Conservation (phyloP, 2,797 vertebrate genomes). For the Coregonus sp. region DNA sequence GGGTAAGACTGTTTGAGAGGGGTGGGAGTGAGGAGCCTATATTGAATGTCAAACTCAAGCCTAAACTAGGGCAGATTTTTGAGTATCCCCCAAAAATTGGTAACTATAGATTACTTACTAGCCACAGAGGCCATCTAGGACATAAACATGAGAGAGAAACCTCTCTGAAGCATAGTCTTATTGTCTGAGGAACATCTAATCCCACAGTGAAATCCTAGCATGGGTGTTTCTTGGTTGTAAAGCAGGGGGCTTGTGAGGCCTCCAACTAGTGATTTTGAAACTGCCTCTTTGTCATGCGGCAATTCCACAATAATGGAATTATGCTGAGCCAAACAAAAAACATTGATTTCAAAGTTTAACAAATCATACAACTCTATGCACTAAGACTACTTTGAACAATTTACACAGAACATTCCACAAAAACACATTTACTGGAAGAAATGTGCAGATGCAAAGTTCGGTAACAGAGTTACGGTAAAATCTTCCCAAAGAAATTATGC, state of each 20-base stretch:
- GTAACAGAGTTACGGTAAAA: no score
- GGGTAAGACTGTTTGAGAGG: background rate
- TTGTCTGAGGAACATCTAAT: constrained; percentile 3
- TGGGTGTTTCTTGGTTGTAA: constrained; percentile 4
- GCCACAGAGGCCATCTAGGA: no score
- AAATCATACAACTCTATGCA: no score
- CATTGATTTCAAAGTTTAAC: background rate
- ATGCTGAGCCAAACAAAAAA: background rate
- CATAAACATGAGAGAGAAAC: constrained; percentile 12
- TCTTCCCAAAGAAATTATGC: no score
- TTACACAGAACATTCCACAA: no score
- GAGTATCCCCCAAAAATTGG: constrained; percentile 12
- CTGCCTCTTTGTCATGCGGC: constrained; percentile 4
- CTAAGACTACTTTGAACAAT: no score
- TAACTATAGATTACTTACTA: no score
- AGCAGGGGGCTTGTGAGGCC: background rate
- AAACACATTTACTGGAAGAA: no score
- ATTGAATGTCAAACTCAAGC: constrained; percentile 34
- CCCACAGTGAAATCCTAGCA: background rate
- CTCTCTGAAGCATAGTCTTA: constrained; percentile 17
- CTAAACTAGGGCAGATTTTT: constrained; percentile 15
- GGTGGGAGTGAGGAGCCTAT: background rate
- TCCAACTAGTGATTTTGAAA: constrained; percentile 13
- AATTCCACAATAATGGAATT: no score
- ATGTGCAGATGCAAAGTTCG: no score